Conservation (phyloP, 2,888 invertebrate species). For the Cerastis leucographa region DNA sequence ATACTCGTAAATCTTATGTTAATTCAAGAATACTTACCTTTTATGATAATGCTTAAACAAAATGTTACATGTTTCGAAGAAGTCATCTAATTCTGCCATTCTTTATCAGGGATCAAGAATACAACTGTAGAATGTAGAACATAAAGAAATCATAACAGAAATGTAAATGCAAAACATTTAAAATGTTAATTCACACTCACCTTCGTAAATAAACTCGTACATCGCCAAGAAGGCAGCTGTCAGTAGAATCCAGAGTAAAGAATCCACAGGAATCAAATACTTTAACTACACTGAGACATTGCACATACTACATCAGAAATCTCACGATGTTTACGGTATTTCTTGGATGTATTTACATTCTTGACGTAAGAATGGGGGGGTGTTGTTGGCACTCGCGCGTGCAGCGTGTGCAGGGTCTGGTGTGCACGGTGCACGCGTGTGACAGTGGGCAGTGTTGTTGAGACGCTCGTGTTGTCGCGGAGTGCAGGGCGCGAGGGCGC, state of each 20-base stretch:
- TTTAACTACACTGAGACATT: slow-evolving; percentile 79
- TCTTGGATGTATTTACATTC: slow-evolving; percentile 70
- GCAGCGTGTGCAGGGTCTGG: slow-evolving; percentile 60
- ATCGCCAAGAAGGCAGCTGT: slow-evolving; percentile 63
- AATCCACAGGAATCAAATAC: slow-evolving; percentile 79
- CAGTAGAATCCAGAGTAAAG: slow-evolving; percentile 74
- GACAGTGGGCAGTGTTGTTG: slow-evolving; percentile 65
- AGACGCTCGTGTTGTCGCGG: slow-evolving; percentile 75
- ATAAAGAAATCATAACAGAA: slow-evolving; percentile 35
- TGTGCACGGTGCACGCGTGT: slow-evolving; percentile 58
- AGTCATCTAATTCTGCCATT: neutral
- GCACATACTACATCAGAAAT: slow-evolving; percentile 69
- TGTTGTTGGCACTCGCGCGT: slow-evolving; percentile 51
- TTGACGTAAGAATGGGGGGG: slow-evolving; percentile 58
- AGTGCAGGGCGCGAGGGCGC: slow-evolving; percentile 71
- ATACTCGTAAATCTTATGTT: neutral
- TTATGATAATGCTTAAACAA: slow-evolving; percentile 2
- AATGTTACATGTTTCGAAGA: slow-evolving; percentile 23
- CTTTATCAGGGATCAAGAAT: slow-evolving; percentile 10
- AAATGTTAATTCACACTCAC: slow-evolving; percentile 64
- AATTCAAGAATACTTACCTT: slow-evolving; percentile 9
- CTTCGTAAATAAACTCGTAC: slow-evolving; percentile 70
- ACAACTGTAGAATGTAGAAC: neutral
- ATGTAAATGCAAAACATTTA: slow-evolving; percentile 33
- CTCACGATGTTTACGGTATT: slow-evolving; percentile 77